Percentiles rank a stretch among this genome's conserved stretches.
phyloP scores from a whole-genome alignment of 2,113 vertebrate genomes.

The Zosterops borbonicus region DNA sequence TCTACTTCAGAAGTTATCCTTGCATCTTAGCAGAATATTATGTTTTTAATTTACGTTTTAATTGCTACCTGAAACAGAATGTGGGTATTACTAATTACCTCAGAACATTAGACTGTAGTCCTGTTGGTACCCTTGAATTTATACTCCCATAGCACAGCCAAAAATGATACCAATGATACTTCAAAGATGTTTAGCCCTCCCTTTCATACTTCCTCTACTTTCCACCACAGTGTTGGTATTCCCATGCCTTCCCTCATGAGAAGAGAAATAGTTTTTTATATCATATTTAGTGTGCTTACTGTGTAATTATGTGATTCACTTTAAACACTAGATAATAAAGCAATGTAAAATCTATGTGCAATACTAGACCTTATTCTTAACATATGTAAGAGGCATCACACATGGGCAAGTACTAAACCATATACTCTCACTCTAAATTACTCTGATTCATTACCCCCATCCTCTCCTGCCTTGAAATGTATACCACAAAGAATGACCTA shows the following conservation, averaged over 20 bases:
- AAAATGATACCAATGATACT: neutral
- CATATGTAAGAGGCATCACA: neutral
- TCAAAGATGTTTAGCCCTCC: neutral
- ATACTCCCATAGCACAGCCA: neutral
- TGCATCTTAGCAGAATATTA: neutral
- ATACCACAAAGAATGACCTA: neutral
- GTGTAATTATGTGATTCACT: neutral
- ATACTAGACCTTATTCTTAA: neutral
- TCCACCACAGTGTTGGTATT: neutral
- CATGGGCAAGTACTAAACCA: neutral
- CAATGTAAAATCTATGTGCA: neutral
- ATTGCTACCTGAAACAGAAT: neutral
- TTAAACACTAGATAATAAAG: neutral
- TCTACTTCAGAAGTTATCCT: neutral
- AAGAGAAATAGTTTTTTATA: neutral
- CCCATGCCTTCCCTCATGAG: neutral
- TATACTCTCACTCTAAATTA: neutral
- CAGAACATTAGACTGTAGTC: neutral
- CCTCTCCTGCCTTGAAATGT: neutral
- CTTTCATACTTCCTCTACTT: neutral
- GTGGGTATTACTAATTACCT: neutral
- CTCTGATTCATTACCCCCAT: fast-evolving
- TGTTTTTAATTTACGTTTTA: neutral
- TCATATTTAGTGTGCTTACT: neutral
- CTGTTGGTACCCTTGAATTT: neutral